Percentiles rank a stretch among this genome's conserved stretches.
Evolutionary conservation across 2,113 vertebrate genomes (phyloP).

Genomic region (Diadophis punctatus): DNA sequence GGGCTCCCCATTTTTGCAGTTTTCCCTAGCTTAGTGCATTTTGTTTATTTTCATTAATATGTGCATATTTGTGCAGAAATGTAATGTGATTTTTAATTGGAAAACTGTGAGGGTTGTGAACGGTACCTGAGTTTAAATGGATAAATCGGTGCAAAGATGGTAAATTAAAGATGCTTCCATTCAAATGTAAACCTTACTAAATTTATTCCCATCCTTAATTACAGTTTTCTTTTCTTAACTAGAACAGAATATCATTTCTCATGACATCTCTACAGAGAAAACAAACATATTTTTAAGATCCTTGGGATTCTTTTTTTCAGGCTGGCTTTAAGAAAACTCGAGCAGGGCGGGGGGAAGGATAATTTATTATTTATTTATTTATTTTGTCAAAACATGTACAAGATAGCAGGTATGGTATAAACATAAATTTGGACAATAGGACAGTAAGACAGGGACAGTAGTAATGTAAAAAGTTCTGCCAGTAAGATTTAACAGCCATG

Average conservation of each 20-base stretch:
- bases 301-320: not conserved
- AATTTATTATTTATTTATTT: too few relatives aligned
- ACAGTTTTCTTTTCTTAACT: not conserved
- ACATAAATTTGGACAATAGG: too few relatives aligned
- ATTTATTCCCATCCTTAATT: not conserved
- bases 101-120: not conserved
- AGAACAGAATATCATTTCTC: not conserved
- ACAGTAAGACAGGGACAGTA: too few relatives aligned
- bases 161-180: not conserved
- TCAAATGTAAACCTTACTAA: not conserved
- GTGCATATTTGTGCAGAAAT: not conserved
- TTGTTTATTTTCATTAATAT: not conserved
- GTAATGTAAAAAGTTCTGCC: not conserved
- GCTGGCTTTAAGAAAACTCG: not conserved
- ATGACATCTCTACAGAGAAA: not conserved
- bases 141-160: not conserved
- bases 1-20: not conserved
- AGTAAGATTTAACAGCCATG: not conserved
- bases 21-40: not conserved
- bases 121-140: not conserved
- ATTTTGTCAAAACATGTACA: too few relatives aligned
- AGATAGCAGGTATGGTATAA: too few relatives aligned
- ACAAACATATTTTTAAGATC: not conserved
- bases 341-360: not conserved
- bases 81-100: not conserved